Conservation (phyloP, 2,113 vertebrate species). For the Columba livia region DNA sequence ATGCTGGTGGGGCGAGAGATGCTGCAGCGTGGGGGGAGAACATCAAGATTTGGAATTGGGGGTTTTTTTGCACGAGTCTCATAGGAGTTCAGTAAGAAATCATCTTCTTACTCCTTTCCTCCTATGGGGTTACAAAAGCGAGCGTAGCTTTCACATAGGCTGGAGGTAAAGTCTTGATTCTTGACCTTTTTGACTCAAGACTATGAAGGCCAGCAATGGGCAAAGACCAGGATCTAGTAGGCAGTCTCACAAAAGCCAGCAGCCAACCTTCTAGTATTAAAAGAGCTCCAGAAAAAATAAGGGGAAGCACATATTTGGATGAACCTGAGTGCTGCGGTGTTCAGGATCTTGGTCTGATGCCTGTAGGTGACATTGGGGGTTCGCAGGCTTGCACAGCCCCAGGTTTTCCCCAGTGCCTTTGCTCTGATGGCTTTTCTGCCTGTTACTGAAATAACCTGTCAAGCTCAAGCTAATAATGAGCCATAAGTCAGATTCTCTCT, state of each 20-base stretch:
- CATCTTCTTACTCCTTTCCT: not conserved
- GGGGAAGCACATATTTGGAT: accelerated
- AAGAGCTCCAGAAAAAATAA: not conserved
- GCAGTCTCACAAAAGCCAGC: not conserved
- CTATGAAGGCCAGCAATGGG: not conserved
- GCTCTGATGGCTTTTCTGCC: constrained; percentile 48
- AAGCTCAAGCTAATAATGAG: constrained; percentile 64
- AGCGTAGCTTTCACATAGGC: not conserved
- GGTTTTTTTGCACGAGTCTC: not conserved
- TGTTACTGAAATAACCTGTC: constrained; percentile 69
- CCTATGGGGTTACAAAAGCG: not conserved
- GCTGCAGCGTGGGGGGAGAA: accelerated
- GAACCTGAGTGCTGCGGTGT: accelerated
- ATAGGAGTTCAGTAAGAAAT: not conserved
- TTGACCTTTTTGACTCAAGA: not conserved
- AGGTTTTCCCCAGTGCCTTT: constrained; percentile 13
- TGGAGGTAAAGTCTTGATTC: not conserved
- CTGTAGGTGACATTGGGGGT: not conserved
- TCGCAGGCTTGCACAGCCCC: not conserved
- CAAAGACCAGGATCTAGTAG: not conserved
- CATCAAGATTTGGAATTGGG: not conserved
- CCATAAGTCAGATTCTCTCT: constrained; percentile 74
- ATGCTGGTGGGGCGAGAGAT: not conserved
- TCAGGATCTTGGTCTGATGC: accelerated
- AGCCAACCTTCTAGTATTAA: too few relatives aligned